Conservation (phyloP, 2,797 vertebrate genomes). For the Poeciliopsis presidionis region DNA sequence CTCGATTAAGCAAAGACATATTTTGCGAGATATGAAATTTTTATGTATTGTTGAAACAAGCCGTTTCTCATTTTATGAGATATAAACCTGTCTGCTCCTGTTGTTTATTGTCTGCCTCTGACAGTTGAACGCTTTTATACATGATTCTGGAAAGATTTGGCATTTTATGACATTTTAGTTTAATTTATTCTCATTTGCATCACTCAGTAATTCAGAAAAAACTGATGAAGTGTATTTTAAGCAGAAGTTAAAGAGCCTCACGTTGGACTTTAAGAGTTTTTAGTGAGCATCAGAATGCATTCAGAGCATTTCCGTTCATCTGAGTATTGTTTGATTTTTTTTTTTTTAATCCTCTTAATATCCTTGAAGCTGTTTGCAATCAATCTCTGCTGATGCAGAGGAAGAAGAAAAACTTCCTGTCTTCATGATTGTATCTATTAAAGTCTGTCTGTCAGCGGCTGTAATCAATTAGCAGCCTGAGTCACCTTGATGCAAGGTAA, state of each 20-base stretch:
- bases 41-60: not conserved
- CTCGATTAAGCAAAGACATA: not conserved
- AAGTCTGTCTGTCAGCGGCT: not conserved
- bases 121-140: not conserved
- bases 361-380: not conserved
- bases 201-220: not conserved
- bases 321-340: not conserved
- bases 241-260: constrained; percentile 11
- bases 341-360: not conserved
- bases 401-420: not conserved
- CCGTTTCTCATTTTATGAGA: not conserved
- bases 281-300: not conserved
- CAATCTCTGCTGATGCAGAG: not conserved
- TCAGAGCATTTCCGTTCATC: not conserved
- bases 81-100: not conserved
- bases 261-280: not conserved
- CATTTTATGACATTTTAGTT: not conserved
- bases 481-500: not conserved
- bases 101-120: not conserved
- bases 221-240: not conserved
- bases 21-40: not conserved
- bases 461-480: constrained; percentile 14
- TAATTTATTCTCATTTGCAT: not conserved
- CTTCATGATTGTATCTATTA: not conserved
- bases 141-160: not conserved